phyloP scores from a whole-genome alignment of 2,888 invertebrate genomes.

The Leptinotarsa juncta region DNA sequence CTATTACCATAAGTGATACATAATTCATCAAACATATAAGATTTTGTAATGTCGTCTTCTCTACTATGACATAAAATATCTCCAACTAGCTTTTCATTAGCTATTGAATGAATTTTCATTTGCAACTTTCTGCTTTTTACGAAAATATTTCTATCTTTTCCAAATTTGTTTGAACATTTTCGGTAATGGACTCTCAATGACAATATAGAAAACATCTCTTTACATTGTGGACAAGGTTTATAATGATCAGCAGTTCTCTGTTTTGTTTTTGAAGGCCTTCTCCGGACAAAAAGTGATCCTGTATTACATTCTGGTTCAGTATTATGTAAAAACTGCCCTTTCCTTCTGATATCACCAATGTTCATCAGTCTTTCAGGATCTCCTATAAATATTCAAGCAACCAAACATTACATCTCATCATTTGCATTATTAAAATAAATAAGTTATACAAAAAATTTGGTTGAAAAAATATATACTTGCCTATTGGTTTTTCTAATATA shows the following conservation, averaged over 20 bases:
- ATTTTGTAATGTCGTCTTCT: constrained; percentile 17
- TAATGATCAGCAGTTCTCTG: constrained; percentile 9
- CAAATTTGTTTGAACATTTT: constrained; percentile 4
- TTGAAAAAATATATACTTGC: constrained; percentile 1
- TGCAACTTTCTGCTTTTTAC: constrained; percentile 17
- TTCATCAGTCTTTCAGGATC: constrained; percentile 11
- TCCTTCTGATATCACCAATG: neutral
- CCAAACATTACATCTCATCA: too few species aligned
- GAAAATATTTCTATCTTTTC: neutral
- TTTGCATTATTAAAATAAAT: too few species aligned
- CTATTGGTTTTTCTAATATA: constrained; percentile 7
- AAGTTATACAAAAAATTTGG: neutral
- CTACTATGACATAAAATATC: constrained; percentile 19
- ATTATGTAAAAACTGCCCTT: constrained; percentile 14
- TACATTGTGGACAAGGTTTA: constrained; percentile 16
- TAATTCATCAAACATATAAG: constrained; percentile 18
- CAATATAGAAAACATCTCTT: constrained; percentile 18
- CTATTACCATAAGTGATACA: constrained; percentile 21
- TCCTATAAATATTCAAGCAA: neutral
- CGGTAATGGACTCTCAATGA: constrained; percentile 13
- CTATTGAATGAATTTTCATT: constrained; percentile 24
- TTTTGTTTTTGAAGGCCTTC: constrained; percentile 21
- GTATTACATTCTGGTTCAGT: neutral
- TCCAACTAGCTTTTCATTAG: constrained; percentile 21
- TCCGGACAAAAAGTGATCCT: constrained; percentile 1